A percentile compares a stretch with the other conserved stretches of the same genome.
Conservation (phyloP, 1,140 invertebrate species). For the Chlorops oryzae region DNA sequence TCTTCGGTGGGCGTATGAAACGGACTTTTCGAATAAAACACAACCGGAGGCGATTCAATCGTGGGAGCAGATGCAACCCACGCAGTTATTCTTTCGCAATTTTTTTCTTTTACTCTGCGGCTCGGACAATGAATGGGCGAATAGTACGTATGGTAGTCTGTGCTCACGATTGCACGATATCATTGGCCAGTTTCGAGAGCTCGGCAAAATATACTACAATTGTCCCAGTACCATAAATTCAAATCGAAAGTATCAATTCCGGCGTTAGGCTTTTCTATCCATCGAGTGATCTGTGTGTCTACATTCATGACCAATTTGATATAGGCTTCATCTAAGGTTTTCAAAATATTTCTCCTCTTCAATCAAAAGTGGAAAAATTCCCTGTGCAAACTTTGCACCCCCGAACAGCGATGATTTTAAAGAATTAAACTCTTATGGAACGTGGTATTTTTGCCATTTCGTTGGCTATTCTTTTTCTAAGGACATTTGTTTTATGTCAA, state of each 20-base stretch:
- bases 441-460: no score
- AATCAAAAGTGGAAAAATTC: no score
- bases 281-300: no score
- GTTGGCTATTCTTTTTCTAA: no score
- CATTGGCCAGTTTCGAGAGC: constrained; percentile 23
- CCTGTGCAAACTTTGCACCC: no score
- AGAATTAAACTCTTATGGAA: no score
- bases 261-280: no score
- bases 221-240: constrained; percentile 21
- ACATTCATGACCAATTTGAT: no score
- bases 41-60: background rate
- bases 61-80: constrained; percentile 1
- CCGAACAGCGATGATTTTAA: no score
- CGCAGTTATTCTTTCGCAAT: constrained; percentile 32
- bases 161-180: constrained; percentile 23
- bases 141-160: constrained; percentile 26
- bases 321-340: no score
- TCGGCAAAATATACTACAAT: constrained; percentile 15
- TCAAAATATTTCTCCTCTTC: no score
- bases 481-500: no score
- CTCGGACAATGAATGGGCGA: background rate
- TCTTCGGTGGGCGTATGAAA: constrained; percentile 25
- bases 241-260: constrained; percentile 22
- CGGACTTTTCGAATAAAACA: constrained; percentile 14
- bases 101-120: constrained; percentile 38